A percentile compares a stretch with the other conserved stretches of the same genome.
These are phyloP conservation scores for Ichneumoninae sp. DNA, from an alignment of 2,888 invertebrate species.

Conservation along the genomic window DNA sequence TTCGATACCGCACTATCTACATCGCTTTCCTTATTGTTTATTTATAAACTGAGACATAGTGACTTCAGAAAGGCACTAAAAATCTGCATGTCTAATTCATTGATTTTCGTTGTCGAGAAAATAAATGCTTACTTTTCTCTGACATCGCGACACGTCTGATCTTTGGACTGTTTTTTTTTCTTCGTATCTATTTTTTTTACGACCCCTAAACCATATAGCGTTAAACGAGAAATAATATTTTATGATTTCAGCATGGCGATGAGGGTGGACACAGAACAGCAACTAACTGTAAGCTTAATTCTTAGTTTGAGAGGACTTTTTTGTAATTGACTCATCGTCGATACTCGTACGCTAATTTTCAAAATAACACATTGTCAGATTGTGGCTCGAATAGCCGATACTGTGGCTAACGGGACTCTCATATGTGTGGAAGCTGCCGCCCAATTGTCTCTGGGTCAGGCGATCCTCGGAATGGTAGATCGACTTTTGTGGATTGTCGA, in stretches of 20 bases:
- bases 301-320: background rate
- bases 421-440: constrained; percentile 71
- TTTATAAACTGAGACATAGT: constrained; percentile 72
- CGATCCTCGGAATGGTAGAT: constrained; percentile 84
- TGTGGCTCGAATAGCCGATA: constrained; percentile 54
- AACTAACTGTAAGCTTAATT: constrained; percentile 42
- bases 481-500: constrained; percentile 86
- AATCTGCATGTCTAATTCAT: constrained; percentile 49
- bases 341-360: background rate
- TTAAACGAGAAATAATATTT: background rate
- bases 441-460: constrained; percentile 84
- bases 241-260: constrained; percentile 41
- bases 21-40: constrained; percentile 73
- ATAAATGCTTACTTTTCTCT: background rate
- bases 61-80: constrained; percentile 32
- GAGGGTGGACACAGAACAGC: constrained; percentile 14
- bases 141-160: background rate
- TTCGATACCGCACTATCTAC: constrained; percentile 75
- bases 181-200: background rate
- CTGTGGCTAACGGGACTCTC: constrained; percentile 55
- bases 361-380: constrained; percentile 28
- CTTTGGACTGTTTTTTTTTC: background rate
- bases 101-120: constrained; percentile 25
- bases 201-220: background rate
- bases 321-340: background rate